Evolutionary conservation across 2,888 invertebrate genomes (phyloP).

Genomic region (Barypeithes pellucidus): DNA sequence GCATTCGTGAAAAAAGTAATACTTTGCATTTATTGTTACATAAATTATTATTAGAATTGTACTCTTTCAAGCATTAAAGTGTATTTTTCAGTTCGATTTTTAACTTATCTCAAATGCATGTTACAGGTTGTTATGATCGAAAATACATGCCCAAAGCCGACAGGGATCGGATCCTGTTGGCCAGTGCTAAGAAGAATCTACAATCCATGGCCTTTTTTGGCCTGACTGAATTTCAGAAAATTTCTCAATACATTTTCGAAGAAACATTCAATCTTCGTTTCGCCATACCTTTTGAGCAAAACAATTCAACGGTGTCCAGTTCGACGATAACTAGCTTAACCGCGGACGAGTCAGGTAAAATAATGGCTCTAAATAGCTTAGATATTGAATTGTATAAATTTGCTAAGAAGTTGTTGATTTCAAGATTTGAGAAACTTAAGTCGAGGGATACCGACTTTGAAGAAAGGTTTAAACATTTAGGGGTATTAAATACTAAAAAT

Average conservation of each 20-base stretch:
- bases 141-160: slow-evolving; percentile 82
- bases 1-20: too few species aligned
- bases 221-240: slow-evolving; percentile 95
- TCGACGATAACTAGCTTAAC: slow-evolving; percentile 86
- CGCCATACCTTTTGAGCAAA: slow-evolving; percentile 92
- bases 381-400: slow-evolving; percentile 95
- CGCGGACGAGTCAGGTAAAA: slow-evolving; percentile 81
- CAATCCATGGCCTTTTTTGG: slow-evolving; percentile 98
- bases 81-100: too few species aligned
- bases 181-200: slow-evolving; percentile 96
- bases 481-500: slow-evolving; percentile 83
- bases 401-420: slow-evolving; percentile 90
- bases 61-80: too few species aligned
- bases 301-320: slow-evolving; percentile 91
- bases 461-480: slow-evolving; percentile 87
- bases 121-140: slow-evolving; percentile 89
- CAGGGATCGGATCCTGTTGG: slow-evolving; percentile 89
- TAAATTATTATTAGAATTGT: too few species aligned
- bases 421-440: slow-evolving; percentile 87
- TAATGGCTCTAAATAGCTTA: slow-evolving; percentile 87
- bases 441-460: slow-evolving; percentile 87
- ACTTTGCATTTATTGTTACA: too few species aligned
- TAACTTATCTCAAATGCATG: background rate
- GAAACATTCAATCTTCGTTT: slow-evolving; percentile 94
- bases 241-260: slow-evolving; percentile 94